Base-by-base conservation (phyloP, 2,113 vertebrate species). In the Agapornis roseicollis region DNA sequence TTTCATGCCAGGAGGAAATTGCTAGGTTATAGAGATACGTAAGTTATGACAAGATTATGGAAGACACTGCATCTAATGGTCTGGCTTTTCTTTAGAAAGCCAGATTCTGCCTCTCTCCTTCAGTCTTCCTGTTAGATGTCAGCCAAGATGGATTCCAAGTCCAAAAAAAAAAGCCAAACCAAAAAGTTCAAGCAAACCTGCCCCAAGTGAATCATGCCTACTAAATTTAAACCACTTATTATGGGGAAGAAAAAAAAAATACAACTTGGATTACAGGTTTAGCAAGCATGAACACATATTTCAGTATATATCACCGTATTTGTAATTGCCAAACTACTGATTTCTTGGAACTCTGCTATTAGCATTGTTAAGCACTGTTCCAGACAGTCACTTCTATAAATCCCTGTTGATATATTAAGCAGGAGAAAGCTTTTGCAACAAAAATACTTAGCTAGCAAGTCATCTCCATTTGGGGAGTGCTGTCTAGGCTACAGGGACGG, bases 191-290 rank as follows among this genome's bases (percentile, higher is more conserved):
- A 70, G 64, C 42, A 66, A 90, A 92, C 85, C 76, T 95, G 90
- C 68, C 49, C 37, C 2, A 50, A 84, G 83, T 92, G 96, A 97
- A 70, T 97, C 88, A 92, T 88, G 80, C 83, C 33, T 83, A 11
- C 95, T 96, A 93, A 95, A 94, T 95, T 92, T 95, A 93, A 96
- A 93, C 88, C 68, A 55, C 82, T 92, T 94, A 77, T 83, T 92
- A 78, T 74, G 55, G 49, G 64, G 76, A 83, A 58, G 44, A 37
- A 3, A 14, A 29, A 49, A 74, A 73, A 50, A 39, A 31, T 3
- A 61, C n/a, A 92, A 73, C 83, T 84, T 0, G 25, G 94, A 61
- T 94, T 89, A 81, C 89, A 89, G 86, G 94, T 97, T 97, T 87
- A 94, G 91, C 80, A 55, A 60, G 95, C 5, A 0, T 74, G 95